Evolutionary conservation across 2,888 invertebrate species (phyloP), one percentile per base, ranked within the genome.

Genomic region (Agrypnus murinus): DNA sequence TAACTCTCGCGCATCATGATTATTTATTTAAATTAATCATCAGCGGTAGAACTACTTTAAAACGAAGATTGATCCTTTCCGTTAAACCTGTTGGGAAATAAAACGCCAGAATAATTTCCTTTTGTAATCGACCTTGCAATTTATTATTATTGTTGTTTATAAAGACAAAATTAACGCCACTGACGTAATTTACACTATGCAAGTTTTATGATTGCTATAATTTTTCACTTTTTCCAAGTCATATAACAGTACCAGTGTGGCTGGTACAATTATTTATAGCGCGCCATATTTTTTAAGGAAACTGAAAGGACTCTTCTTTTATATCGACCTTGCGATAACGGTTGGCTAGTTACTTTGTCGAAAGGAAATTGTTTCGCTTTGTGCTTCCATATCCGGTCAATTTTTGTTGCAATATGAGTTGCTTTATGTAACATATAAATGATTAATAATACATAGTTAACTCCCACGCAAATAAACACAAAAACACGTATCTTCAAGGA

Each of bases 281-380:
- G n/a, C 25, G 25, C 5, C 25, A 25, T 25, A 25, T 25, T 25
- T n/a, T 12, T 59, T 59, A 59, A 36, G 43, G 43, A 59, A 59
- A 40, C 25, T 40, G 58, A 59, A 65, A 64, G 69, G 69, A 64
- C 50, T 57, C 50, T 19, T 58, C 58, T 57, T 72, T 25, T 25
- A 25, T 25, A 25, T 25, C 25, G 76, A 75, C 79, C 77, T 79
- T 79, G 77, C 38, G 62, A 70, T 77, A 77, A 80, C 76, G 74
- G 77, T 77, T 70, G 62, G 48, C 43, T 65, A 62, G 66, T 75
- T 74, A 10, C 77, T 75, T 77, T 77, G 74, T 77, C 74, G 75
- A 78, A 75, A 75, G 78, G 78, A 79, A 78, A 73, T 69, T 69
- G 78, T 77, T 76, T 73, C 76, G 77, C 75, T 77, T 66, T 70